Conservation (phyloP, 2,888 invertebrate genomes). For the Polydrusus cervinus region DNA sequence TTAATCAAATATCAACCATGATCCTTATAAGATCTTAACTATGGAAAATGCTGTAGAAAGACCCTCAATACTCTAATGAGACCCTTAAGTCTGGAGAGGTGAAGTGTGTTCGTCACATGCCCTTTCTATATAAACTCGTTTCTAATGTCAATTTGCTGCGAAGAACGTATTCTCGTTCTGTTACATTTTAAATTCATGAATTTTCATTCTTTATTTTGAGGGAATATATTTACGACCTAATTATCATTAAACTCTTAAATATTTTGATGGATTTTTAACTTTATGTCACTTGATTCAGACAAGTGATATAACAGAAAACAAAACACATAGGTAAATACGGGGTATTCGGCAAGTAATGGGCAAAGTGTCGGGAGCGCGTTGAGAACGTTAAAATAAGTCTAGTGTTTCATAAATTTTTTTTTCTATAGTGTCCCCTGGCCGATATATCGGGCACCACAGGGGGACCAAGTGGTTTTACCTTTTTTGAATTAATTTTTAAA, state of each 20-base stretch:
- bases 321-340: too few species aligned
- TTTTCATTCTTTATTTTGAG: slow-evolving; percentile 13
- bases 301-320: too few species aligned
- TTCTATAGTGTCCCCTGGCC: too few species aligned
- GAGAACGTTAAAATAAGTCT: too few species aligned
- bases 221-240: slow-evolving; percentile 28
- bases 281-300: too few species aligned
- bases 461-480: too few species aligned
- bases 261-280: too few species aligned
- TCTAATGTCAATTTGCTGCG: slow-evolving; percentile 52
- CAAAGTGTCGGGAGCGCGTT: too few species aligned
- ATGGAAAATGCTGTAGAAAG: slow-evolving; percentile 57
- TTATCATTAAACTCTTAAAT: neutral
- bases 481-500: too few species aligned
- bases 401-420: too few species aligned
- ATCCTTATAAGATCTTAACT: slow-evolving; percentile 54
- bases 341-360: too few species aligned
- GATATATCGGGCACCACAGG: too few species aligned
- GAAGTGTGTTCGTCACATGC: slow-evolving; percentile 57
- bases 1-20: slow-evolving; percentile 32
- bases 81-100: slow-evolving; percentile 56
- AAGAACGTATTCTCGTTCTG: slow-evolving; percentile 34
- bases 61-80: slow-evolving; percentile 58
- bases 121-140: slow-evolving; percentile 54
- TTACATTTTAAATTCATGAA: slow-evolving; percentile 37